These are phyloP conservation scores for Chaetophractus vellerosus DNA, from an alignment of 2,797 vertebrate species.

Conservation along the genomic window DNA sequence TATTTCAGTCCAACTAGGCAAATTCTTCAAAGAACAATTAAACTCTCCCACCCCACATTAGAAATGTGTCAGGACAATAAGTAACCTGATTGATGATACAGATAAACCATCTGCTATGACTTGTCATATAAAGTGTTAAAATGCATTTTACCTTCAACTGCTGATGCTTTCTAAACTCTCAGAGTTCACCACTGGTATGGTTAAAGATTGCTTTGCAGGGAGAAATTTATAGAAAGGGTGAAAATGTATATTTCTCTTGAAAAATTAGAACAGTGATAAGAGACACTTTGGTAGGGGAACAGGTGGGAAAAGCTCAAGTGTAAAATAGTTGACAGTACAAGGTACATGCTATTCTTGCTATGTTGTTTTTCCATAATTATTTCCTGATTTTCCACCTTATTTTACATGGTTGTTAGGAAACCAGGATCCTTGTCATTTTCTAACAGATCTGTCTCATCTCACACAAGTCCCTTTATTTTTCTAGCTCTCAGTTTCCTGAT, in stretches of 20 bases:
- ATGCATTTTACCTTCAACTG: neutral
- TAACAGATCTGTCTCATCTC: neutral
- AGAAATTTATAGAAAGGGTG: slow-evolving; percentile 1
- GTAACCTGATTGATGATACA: neutral
- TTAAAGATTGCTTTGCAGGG: neutral
- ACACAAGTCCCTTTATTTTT: neutral
- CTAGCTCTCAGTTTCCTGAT: neutral
- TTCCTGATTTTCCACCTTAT: slow-evolving; percentile 1
- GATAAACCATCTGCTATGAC: neutral
- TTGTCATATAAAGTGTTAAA: neutral
- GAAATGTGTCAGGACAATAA: neutral
- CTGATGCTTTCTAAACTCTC: neutral
- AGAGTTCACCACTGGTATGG: neutral
- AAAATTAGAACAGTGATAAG: neutral
- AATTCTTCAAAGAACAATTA: neutral
- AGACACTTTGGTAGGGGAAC: neutral
- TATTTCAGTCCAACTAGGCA: neutral
- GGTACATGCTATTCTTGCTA: neutral
- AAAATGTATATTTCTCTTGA: neutral
- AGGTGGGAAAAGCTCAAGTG: neutral
- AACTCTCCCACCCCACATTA: neutral
- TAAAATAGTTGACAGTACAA: neutral
- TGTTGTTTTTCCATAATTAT: neutral
- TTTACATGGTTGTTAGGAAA: neutral
- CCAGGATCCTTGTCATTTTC: neutral